Evolutionary conservation across 1,140 invertebrate genomes (phyloP).

Genomic region (Antheraea pernyi): DNA sequence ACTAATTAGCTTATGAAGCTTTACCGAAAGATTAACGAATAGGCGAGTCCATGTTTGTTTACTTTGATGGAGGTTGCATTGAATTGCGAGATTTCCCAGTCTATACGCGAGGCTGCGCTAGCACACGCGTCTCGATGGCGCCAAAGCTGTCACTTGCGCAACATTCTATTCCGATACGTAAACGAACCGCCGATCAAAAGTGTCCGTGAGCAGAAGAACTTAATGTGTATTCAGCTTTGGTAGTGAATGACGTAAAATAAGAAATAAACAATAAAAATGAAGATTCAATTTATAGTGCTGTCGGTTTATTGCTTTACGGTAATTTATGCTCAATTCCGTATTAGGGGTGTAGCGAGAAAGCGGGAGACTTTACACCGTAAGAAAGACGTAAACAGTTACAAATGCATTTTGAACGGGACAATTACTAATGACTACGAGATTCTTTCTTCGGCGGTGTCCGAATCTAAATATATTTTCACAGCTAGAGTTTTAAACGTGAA

Average conservation of each 20-base stretch:
- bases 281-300: conserved; percentile 60
- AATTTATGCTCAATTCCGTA: conserved; percentile 50
- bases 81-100: conserved; percentile 74
- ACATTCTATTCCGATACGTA: conserved; percentile 47
- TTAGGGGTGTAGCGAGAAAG: conserved; percentile 54
- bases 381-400: conserved; percentile 64
- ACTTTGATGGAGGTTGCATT: conserved; percentile 73
- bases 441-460: conserved; percentile 71
- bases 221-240: conserved; percentile 37
- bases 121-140: conserved; percentile 75
- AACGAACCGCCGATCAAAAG: conserved; percentile 55
- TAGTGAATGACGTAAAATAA: conserved; percentile 33
- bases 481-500: conserved; percentile 68
- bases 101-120: conserved; percentile 66
- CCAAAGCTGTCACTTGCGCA: conserved; percentile 61
- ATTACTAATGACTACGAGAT: conserved; percentile 77
- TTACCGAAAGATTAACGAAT: conserved; percentile 41
- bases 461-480: conserved; percentile 75
- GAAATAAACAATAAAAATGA: conserved; percentile 55
- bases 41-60: conserved; percentile 57
- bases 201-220: conserved; percentile 47
- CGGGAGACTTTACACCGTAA: conserved; percentile 56
- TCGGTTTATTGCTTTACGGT: conserved; percentile 52
- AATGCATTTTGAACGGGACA: conserved; percentile 74
- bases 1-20: conserved; percentile 23